Conservation (phyloP, 1,140 invertebrate species). For the Hycleus cichorii region DNA sequence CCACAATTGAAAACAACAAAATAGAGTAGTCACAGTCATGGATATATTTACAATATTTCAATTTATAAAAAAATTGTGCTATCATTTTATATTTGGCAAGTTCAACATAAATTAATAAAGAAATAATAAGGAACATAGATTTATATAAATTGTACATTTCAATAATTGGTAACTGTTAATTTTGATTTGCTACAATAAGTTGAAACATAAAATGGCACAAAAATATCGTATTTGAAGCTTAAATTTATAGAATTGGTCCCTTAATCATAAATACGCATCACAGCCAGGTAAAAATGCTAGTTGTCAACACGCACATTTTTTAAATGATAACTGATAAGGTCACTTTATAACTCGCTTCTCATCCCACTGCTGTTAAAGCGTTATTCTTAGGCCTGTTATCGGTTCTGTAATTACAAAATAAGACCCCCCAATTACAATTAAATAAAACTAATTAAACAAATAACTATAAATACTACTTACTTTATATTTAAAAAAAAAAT, state of each 20-base stretch:
- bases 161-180: constrained; percentile 9
- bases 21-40: constrained; percentile 15
- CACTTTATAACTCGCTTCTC: constrained; percentile 16
- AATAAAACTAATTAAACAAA: neutral
- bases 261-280: constrained; percentile 31
- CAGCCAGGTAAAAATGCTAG: constrained; percentile 35
- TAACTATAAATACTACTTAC: neutral
- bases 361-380: constrained; percentile 41
- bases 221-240: neutral
- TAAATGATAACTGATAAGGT: constrained; percentile 15
- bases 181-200: neutral
- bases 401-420: constrained; percentile 37
- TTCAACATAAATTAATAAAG: neutral
- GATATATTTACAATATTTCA: constrained; percentile 7
- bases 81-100: constrained; percentile 5
- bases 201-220: neutral
- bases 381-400: constrained; percentile 48
- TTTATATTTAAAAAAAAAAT: too few relatives aligned
- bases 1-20: constrained; percentile 1
- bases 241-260: constrained; percentile 28
- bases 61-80: constrained; percentile 10
- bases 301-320: constrained; percentile 15
- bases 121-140: constrained; percentile 9
- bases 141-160: neutral
- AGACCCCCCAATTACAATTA: constrained; percentile 4